Evolutionary conservation across 2,888 invertebrate species (phyloP).

Genomic region (Scrobipalpa atriplicella): DNA sequence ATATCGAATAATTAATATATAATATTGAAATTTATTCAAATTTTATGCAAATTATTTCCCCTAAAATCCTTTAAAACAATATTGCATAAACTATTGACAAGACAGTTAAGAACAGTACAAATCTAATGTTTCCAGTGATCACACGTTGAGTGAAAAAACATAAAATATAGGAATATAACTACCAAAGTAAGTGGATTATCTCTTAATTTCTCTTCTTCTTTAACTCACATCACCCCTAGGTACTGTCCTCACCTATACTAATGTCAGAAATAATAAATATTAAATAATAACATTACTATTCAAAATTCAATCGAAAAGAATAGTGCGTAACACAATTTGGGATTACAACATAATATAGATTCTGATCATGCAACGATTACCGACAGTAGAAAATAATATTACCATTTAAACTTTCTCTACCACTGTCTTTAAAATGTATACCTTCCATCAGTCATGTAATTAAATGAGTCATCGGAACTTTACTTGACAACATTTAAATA

Average conservation of each 20-base stretch:
- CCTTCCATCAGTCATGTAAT: conserved; percentile 67
- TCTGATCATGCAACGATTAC: conserved; percentile 55
- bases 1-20: background rate
- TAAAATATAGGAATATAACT: no score
- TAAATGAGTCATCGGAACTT: conserved; percentile 64
- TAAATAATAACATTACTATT: background rate
- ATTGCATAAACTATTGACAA: background rate
- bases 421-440: conserved; percentile 75
- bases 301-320: background rate
- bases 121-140: background rate
- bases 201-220: no score
- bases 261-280: no score
- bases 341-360: conserved; percentile 18
- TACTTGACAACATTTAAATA: conserved; percentile 70
- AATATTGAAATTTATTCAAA: background rate
- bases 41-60: background rate
- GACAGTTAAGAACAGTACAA: background rate
- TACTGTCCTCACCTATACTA: no score
- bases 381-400: conserved; percentile 62
- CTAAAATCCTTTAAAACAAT: background rate
- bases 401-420: conserved; percentile 71
- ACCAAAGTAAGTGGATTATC: background rate
- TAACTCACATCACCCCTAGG: no score
- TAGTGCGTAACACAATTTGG: background rate
- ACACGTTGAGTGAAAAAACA: background rate